Evolutionary conservation across 2,113 vertebrate species (phyloP), one percentile per base, ranked within the genome.

Genomic region (Bubo scandiacus): DNA sequence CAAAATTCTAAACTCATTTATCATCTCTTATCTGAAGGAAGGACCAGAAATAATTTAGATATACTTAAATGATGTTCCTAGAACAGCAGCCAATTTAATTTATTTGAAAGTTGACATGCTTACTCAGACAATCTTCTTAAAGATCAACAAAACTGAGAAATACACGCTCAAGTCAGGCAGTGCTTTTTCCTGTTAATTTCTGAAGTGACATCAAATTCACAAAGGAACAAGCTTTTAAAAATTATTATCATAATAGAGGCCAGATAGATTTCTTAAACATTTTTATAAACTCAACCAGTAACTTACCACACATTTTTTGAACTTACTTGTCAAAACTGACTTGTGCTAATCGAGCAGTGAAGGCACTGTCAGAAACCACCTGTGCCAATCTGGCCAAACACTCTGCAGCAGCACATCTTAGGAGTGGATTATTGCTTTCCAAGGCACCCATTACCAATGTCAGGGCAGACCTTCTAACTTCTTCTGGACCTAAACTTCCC

Each of bases 321-420:
- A 97, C 98, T 97, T 97, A 99, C 99, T 99, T 99, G 97, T 99
- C 99, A 91, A 99, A 99, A 97, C 99, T 99, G 95, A 99, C 96
- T 98, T 99, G 98, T 2, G 98, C 98, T 94, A 99, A 96, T 5
- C 98, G 98, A 75, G 98, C 97, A 40, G 99, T 99, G 97, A 99
- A 99, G 77, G 90, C 97, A 74, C 98, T 96, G 79, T 99, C 99
- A 43, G 98, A 97, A 57, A 98, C 98, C 65, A 98, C 98, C 90
- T 99, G 99, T 27, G 98, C 98, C 92, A 99, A 86, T 58, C 99
- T 98, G 79, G 99, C 98, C 96, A 99, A 96, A 19, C 99, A 98
- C 88, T 99, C 99, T 6, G 98, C 99, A 82, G 99, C 99, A 83
- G 98, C 98, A 91, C 99, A 99, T 83, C 99, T 98, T 58, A 99